A percentile compares a stretch with the other conserved stretches of the same genome.
phyloP scores from a whole-genome alignment of 2,797 vertebrate genomes.

The Arnoldichthys spilopterus region DNA sequence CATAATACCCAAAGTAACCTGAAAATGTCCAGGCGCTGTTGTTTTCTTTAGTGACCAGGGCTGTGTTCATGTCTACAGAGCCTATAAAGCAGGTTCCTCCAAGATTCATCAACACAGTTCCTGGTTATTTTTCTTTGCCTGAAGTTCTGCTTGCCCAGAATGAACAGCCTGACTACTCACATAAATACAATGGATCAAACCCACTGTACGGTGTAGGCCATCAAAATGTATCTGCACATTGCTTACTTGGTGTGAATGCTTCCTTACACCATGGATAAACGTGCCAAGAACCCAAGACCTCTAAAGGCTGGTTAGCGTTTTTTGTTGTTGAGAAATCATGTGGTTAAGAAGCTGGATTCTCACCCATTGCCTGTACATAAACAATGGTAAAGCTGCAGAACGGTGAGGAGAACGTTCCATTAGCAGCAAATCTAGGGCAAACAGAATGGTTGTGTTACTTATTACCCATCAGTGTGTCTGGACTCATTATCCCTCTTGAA shows the following conservation, averaged over 20 bases:
- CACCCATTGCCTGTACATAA: conserved; percentile 1
- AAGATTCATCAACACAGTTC: background rate
- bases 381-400: background rate
- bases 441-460: conserved; percentile 3
- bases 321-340: background rate
- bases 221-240: background rate
- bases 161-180: background rate
- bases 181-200: background rate
- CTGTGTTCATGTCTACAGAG: background rate
- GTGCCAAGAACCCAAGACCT: conserved; percentile 35
- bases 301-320: background rate
- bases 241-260: background rate
- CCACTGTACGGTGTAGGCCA: conserved; percentile 4
- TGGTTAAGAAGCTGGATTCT: background rate
- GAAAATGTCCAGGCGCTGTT: conserved; percentile 31
- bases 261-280: background rate
- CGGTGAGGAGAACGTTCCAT: background rate
- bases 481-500: conserved; percentile 2
- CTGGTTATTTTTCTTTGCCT: background rate
- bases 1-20: conserved; percentile 48
- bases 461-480: conserved; percentile 22
- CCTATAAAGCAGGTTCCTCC: background rate
- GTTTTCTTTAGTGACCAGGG: background rate
- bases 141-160: background rate
- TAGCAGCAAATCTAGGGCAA: background rate